Evolutionary conservation across 2,113 vertebrate species (phyloP).

Genomic region (Symphodus melops): DNA sequence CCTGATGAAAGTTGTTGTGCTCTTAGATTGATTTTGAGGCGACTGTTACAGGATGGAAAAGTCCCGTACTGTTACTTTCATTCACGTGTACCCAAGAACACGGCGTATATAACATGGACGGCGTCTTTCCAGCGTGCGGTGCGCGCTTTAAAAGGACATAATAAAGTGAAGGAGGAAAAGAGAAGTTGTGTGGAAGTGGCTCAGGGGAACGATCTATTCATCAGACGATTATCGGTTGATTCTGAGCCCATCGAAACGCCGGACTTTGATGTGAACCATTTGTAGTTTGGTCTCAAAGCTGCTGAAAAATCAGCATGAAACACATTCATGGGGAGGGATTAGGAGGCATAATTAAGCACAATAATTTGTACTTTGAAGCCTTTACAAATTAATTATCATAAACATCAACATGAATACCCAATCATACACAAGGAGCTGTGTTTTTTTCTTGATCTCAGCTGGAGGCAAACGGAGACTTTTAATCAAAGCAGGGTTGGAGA

Average conservation of each 20-base stretch:
- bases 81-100: too few species aligned
- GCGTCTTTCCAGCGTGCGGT: neutral
- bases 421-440: neutral
- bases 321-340: neutral
- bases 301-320: neutral
- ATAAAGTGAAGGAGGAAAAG: neutral
- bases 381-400: neutral
- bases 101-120: neutral
- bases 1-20: too few species aligned
- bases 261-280: constrained; percentile 13
- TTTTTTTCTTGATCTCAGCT: neutral
- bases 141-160: too few species aligned
- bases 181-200: neutral
- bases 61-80: too few species aligned
- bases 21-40: too few species aligned
- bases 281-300: neutral
- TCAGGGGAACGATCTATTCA: neutral
- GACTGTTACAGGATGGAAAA: too few species aligned
- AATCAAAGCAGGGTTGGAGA: neutral
- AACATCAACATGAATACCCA: neutral
- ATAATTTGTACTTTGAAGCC: neutral
- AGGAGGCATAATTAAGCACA: neutral
- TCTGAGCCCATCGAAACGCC: constrained; percentile 5
- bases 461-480: neutral
- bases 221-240: neutral